Evolutionary conservation across 2,113 vertebrate species (phyloP).

Genomic region (Carlito syrichta): DNA sequence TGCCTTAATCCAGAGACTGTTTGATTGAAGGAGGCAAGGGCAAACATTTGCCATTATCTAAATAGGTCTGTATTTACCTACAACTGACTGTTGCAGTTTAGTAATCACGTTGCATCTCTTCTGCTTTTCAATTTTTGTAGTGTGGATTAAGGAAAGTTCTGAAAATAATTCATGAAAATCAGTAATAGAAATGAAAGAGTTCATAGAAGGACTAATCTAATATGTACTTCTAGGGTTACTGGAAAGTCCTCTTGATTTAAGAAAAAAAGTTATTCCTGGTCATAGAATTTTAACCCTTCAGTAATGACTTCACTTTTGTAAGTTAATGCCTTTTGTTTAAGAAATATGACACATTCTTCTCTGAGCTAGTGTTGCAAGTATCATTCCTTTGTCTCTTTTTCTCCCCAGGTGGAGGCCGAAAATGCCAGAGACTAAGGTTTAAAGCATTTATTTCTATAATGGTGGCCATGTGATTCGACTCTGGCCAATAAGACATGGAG

Average conservation of each 20-base stretch:
- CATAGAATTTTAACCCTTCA: neutral
- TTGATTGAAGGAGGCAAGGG: neutral
- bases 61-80: neutral
- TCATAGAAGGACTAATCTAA: neutral
- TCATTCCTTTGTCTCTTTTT: neutral
- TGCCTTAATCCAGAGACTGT: neutral
- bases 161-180: neutral
- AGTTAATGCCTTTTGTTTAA: neutral
- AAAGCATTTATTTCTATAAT: neutral
- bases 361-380: neutral
- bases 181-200: neutral
- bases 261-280: neutral
- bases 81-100: neutral
- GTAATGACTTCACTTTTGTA: neutral
- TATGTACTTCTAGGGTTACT: neutral
- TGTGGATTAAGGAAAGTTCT: neutral
- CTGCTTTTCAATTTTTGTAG: neutral
- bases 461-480: neutral
- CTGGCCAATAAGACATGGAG: neutral
- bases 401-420: neutral
- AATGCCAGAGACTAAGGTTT: neutral
- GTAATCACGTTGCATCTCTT: neutral
- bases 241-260: neutral
- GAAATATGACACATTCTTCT: neutral
- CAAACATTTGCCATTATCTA: neutral